phyloP scores from a whole-genome alignment of 2,888 invertebrate genomes.

The Drosophila phalerata region DNA sequence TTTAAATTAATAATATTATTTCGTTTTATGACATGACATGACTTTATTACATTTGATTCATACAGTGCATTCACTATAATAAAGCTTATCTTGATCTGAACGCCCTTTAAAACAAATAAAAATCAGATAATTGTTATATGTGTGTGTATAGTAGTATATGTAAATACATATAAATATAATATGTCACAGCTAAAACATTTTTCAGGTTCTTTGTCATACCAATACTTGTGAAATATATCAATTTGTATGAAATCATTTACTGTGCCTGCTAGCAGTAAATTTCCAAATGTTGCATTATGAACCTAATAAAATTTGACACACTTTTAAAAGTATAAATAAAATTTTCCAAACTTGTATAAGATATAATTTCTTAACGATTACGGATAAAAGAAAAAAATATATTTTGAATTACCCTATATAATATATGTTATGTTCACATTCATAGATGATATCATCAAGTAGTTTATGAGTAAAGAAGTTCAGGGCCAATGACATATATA shows the following conservation, averaged over 20 bases:
- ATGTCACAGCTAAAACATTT: conserved; percentile 27
- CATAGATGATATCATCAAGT: not conserved
- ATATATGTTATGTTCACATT: not conserved
- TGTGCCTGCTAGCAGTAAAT: conserved; percentile 8
- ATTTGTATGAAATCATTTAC: conserved; percentile 11
- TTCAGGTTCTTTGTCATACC: conserved; percentile 34
- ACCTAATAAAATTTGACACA: not conserved
- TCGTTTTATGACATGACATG: conserved; percentile 23
- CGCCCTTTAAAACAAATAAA: conserved; percentile 12
- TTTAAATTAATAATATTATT: conserved; percentile 17
- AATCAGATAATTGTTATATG: conserved; percentile 7
- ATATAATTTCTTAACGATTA: not conserved
- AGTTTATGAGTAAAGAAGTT: not conserved
- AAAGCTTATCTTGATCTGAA: conserved; percentile 22
- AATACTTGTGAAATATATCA: conserved; percentile 27
- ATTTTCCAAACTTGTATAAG: not conserved
- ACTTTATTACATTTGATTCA: conserved; percentile 4
- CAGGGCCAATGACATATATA: not conserved
- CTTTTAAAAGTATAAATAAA: not conserved
- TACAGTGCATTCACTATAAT: conserved; percentile 1
- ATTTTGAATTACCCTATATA: too few species aligned
- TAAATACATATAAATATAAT: not conserved
- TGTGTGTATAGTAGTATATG: not conserved
- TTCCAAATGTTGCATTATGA: not conserved
- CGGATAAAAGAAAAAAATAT: not conserved